Evolutionary conservation across 2,888 invertebrate genomes (phyloP).

Genomic region (Gnatocerus cornutus): DNA sequence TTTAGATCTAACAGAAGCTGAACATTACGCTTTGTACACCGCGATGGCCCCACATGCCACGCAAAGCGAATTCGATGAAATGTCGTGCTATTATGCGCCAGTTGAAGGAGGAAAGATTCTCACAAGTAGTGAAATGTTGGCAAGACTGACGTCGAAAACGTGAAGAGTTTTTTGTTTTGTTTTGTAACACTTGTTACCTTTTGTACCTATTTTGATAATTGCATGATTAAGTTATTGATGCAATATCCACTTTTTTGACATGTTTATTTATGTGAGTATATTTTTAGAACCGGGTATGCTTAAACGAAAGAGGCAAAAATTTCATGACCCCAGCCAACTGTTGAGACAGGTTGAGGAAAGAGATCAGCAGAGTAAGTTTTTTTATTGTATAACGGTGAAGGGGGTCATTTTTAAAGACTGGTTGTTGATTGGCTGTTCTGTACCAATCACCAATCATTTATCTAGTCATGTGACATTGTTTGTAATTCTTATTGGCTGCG

Average conservation of each 20-base stretch:
- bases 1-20: slow-evolving; percentile 87
- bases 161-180: slow-evolving; percentile 46
- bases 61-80: slow-evolving; percentile 90
- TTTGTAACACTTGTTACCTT: slow-evolving; percentile 48
- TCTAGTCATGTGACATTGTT: background rate
- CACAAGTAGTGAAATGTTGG: slow-evolving; percentile 62
- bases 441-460: background rate
- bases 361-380: slow-evolving; percentile 71
- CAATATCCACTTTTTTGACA: slow-evolving; percentile 11
- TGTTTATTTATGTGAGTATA: slow-evolving; percentile 48
- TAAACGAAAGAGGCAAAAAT: slow-evolving; percentile 76
- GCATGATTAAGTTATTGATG: slow-evolving; percentile 64
- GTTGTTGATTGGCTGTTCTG: background rate
- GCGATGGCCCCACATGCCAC: slow-evolving; percentile 90
- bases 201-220: slow-evolving; percentile 51
- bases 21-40: slow-evolving; percentile 91
- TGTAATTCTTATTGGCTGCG: background rate
- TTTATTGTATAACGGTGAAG: slow-evolving; percentile 11
- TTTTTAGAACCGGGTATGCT: slow-evolving; percentile 72
- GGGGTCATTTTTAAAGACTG: background rate
- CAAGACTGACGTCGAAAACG: slow-evolving; percentile 59
- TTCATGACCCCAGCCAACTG: slow-evolving; percentile 71
- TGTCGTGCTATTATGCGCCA: slow-evolving; percentile 89
- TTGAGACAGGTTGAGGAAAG: slow-evolving; percentile 71
- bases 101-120: slow-evolving; percentile 85